phyloP scores from a whole-genome alignment of 2,888 invertebrate species.

The Melipona bicolor region DNA sequence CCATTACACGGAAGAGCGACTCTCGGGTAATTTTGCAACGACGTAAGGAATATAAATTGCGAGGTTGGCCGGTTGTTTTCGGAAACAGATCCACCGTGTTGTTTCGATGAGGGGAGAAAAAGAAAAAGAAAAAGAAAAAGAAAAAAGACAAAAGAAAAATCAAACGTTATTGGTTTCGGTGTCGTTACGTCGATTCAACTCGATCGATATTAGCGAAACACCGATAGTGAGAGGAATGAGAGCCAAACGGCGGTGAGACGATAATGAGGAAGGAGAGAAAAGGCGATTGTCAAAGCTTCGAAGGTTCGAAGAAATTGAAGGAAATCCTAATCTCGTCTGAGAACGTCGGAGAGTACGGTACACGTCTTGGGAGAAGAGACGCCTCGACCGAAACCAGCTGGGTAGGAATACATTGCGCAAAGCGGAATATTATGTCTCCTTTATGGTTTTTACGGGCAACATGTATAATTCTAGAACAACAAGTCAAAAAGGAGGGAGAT shows the following conservation, averaged over 20 bases:
- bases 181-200: too few species aligned
- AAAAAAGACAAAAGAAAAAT: not conserved
- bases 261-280: not conserved
- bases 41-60: not conserved
- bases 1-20: not conserved
- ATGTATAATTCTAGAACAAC: constrained; percentile 26
- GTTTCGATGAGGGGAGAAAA: not conserved
- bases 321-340: constrained; percentile 14
- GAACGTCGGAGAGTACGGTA: not conserved
- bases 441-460: not conserved
- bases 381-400: not conserved
- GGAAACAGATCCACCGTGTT: too few species aligned
- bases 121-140: not conserved
- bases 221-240: too few species aligned
- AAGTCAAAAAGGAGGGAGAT: constrained; percentile 26
- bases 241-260: not conserved
- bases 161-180: not conserved
- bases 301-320: constrained; percentile 6
- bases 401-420: not conserved
- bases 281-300: not conserved
- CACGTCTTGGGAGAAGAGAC: not conserved
- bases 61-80: too few species aligned
- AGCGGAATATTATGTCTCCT: not conserved
- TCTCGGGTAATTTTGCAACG: not conserved
- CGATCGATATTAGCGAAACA: too few species aligned